Conservation (phyloP, 2,113 vertebrate genomes). For the Macquaria australasica region DNA sequence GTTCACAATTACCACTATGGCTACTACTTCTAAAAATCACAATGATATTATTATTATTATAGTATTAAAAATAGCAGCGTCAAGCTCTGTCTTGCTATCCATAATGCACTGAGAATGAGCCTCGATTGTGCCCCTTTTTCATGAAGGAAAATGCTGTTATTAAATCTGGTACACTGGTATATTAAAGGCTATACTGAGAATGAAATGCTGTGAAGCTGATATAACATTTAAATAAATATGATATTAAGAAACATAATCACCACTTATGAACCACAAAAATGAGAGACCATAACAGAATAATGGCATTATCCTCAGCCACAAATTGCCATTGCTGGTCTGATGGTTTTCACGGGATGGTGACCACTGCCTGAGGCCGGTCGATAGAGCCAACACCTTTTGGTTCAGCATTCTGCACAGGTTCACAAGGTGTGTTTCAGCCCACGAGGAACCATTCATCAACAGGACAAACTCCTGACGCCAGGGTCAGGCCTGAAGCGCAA, state of each 20-base stretch:
- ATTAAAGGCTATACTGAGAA: constrained; percentile 13
- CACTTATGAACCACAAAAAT: background rate
- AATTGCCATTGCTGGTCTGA: constrained; percentile 35
- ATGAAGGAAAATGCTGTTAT: background rate
- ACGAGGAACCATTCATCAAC: constrained; percentile 58
- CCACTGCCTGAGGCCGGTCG: constrained; percentile 51
- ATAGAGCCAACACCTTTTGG: constrained; percentile 55
- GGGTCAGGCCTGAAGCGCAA: constrained; percentile 49
- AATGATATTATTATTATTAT: constrained; percentile 5
- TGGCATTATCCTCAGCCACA: constrained; percentile 24
- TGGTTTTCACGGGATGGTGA: constrained; percentile 30
- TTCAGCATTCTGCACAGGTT: constrained; percentile 67
- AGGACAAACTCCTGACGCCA: constrained; percentile 44
- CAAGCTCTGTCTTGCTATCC: background rate
- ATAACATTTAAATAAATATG: background rate
- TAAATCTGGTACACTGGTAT: background rate
- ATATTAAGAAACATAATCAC: background rate
- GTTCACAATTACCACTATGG: background rate
- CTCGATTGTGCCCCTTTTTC: background rate
- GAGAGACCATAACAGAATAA: constrained; percentile 27
- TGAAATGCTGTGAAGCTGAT: background rate
- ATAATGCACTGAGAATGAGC: background rate
- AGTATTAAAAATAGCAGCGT: background rate
- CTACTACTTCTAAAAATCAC: constrained; percentile 46
- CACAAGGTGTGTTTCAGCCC: constrained; percentile 30